Evolutionary conservation across 1,140 invertebrate genomes (phyloP).

Genomic region (Drosophila equinoxialis): DNA sequence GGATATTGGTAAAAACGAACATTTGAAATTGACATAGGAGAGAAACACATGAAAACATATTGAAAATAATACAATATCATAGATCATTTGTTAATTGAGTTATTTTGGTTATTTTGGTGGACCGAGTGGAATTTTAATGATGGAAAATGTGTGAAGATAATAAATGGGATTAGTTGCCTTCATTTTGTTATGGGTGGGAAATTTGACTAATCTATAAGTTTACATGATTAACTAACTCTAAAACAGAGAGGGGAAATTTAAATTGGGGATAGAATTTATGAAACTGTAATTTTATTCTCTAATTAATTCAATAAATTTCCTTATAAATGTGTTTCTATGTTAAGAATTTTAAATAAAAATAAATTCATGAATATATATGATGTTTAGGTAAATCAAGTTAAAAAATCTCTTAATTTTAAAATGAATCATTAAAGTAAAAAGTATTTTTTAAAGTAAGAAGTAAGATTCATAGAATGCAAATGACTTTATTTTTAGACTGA

Average conservation of each 20-base stretch:
- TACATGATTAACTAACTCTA: not conserved
- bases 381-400: too few species aligned
- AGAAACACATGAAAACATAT: not conserved
- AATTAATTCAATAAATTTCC: too few species aligned
- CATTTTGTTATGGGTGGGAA: not conserved
- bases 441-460: too few species aligned
- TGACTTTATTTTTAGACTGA: slow-evolving; percentile 14
- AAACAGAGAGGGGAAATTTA: not conserved
- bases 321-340: too few species aligned
- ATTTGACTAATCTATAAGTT: not conserved
- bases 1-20: not conserved
- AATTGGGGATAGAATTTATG: not conserved
- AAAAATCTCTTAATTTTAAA: too few species aligned
- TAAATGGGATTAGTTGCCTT: slow-evolving; percentile 30
- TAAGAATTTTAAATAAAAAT: too few species aligned
- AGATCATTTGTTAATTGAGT: slow-evolving; percentile 55
- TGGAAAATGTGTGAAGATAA: slow-evolving; percentile 37
- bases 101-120: slow-evolving; percentile 23
- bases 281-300: not conserved
- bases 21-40: slow-evolving; percentile 1
- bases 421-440: too few species aligned
- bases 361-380: too few species aligned
- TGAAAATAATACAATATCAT: slow-evolving; percentile 19
- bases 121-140: slow-evolving; percentile 14
- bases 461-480: too few species aligned